Evolutionary conservation across 2,888 invertebrate genomes (phyloP), one percentile per base, ranked within the genome.

Genomic region (Andricus quercusramuli): DNA sequence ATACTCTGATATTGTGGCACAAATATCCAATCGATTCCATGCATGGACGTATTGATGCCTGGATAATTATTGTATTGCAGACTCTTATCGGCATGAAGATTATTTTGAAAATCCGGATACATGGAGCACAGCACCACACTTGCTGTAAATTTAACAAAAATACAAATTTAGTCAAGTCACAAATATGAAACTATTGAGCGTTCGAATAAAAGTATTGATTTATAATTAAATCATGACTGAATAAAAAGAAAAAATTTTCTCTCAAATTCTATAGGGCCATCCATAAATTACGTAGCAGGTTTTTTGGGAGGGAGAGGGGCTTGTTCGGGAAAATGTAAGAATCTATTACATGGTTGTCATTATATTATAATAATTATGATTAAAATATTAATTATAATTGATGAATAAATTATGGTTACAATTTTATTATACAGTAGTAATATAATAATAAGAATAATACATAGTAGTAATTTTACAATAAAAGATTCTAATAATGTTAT

Each of bases 101-200:
- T 88, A 96, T 95, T 92, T 95, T 95, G 92, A 95, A 94, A 82
- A 95, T 94, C 80, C 96, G 94, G 77, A 96, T 92, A 81, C 95
- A 95, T 0, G 96, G 96, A 0, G 94, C 95, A 51, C 95, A 93
- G 90, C 95, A 96, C 96, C 96, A 96, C 88, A 96, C 95, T 93
- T 96, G 96, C 96, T 96, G 92, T 83, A 94, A 94, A 32, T 29
- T 17, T 32, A 20, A 83, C 77, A 66, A 83, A 70, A 78, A 37
- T 37, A 0, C 9, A 94, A 94, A 51, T 29, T 25, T 32, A 20
- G 83, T 78, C 68, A 83, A 70, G 66, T 8, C 2, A 17, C 17
- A 29, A 76, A 20, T 56, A n/a, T 25, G 3, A 62, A 22, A 25
- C 17, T 17, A 44, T 44, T 15, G 4, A 15, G 44, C 13, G 3